Evolutionary conservation across 2,888 invertebrate genomes (phyloP).

Genomic region (Parochlus steinenii): DNA sequence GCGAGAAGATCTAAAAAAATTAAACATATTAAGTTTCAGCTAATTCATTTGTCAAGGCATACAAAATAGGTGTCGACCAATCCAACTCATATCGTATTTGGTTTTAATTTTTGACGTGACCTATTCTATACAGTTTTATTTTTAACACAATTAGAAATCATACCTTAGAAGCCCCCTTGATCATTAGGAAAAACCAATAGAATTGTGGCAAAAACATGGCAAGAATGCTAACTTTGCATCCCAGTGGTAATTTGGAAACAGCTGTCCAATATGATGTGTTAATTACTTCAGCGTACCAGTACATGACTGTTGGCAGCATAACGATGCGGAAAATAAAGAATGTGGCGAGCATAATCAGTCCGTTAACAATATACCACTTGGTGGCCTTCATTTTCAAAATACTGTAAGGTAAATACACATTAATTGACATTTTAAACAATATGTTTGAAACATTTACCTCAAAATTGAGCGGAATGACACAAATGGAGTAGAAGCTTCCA

Average conservation of each 20-base stretch:
- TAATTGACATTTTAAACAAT: too few species aligned
- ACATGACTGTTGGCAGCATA: constrained; percentile 10
- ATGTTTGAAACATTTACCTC: too few species aligned
- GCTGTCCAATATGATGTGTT: constrained; percentile 1
- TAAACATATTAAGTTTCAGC: too few species aligned
- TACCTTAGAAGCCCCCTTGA: constrained; percentile 7
- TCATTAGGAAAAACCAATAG: constrained; percentile 10
- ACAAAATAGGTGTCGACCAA: too few species aligned
- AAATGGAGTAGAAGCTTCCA: constrained; percentile 10
- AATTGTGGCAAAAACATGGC: constrained; percentile 10
- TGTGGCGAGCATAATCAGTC: constrained; percentile 6
- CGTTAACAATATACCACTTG: constrained; percentile 8
- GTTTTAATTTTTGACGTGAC: too few species aligned
- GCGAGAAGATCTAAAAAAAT: too few species aligned
- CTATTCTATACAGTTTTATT: too few species aligned
- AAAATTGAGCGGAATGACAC: constrained; percentile 8
- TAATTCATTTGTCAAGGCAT: too few species aligned
- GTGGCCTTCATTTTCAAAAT: constrained; percentile 7
- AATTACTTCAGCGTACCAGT: constrained; percentile 4
- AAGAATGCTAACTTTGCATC: constrained; percentile 6
- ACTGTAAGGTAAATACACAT: too few species aligned
- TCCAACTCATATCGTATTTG: too few species aligned
- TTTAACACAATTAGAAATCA: too few species aligned
- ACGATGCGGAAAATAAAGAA: constrained; percentile 8
- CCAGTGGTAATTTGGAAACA: constrained; percentile 2